Base-by-base conservation (phyloP, 1,140 invertebrate species). In the Caenorhabditis inopinata region DNA sequence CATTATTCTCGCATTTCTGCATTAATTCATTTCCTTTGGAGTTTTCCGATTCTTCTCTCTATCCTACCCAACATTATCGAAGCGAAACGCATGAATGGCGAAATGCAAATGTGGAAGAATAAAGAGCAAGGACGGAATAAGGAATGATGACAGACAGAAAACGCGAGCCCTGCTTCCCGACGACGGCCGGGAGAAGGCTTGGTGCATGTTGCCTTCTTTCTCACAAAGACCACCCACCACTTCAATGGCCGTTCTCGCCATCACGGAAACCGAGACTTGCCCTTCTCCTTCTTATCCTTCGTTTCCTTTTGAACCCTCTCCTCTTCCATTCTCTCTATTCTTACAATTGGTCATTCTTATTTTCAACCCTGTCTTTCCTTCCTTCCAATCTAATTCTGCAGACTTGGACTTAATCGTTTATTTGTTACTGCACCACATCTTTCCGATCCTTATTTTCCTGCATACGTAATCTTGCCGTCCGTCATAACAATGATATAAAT, bases 91-190 rank as follows among this genome's bases (percentile, higher is more conserved):
- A 68, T 68, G 58, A 68, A 68, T 68, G 58, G 32, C n/a, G n/a
- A 68, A 68, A 68, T 68, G 58, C 58, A 68, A 68, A 68, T 68
- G 58, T 68, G 58, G 58, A 18, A 38, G 32, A 42, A n/a, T n/a
- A n/a, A 38, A 25, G 18, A 51, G n/a, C 32, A 18, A 68, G 21
- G 32, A 21, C 58, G 58, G 58, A 68, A 68, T 68, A 68, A 68
- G 58, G n/a, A 68, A 68, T 68, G 58, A 68, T 68, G 58, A 58
- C 51, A 58, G 51, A 29, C 21, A 58, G 27, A 51, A 51, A 25
- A 51, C 29, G 51, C 25, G 51, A 58, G 51, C 51, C 27, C 18
- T 16, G 16, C n/a, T n/a, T 7, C 27, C n/a, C 27, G 38, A 68
- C 58, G 32, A 68, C 38, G 35, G 32, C 9, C 58, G 58, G n/a